These are phyloP conservation scores for Platycercus adscitus DNA, from an alignment of 2,113 vertebrate genomes.

Conservation along the genomic window DNA sequence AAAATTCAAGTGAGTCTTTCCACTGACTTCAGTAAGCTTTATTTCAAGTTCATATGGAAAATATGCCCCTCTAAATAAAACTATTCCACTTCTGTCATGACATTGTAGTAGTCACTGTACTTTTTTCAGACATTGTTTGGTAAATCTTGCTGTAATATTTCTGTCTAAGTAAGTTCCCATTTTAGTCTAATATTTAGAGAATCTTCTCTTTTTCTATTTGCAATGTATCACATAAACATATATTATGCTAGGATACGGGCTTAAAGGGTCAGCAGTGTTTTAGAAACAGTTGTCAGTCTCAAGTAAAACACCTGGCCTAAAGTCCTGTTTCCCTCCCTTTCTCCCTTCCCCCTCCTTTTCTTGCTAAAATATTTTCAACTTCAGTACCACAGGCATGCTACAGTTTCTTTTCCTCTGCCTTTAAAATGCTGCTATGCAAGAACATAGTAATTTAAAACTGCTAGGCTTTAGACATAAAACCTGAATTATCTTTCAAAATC, in stretches of 20 bases:
- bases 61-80: constrained; percentile 28
- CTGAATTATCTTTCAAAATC: background rate
- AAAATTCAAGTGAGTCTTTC: background rate
- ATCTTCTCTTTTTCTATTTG: constrained; percentile 74
- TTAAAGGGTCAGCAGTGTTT: constrained; percentile 81
- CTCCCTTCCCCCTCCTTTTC: background rate
- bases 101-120: constrained; percentile 8
- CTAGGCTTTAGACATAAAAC: background rate
- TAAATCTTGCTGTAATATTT: constrained; percentile 58
- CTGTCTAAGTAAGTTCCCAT: constrained; percentile 72
- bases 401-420: background rate
- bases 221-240: constrained; percentile 77
- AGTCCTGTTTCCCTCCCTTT: constrained; percentile 1
- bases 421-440: constrained; percentile 27
- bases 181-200: constrained; percentile 77
- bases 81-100: constrained; percentile 38
- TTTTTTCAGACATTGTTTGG: constrained; percentile 59
- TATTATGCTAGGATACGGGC: constrained; percentile 71
- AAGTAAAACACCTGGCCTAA: constrained; percentile 79
- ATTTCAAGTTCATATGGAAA: constrained; percentile 29
- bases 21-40: background rate
- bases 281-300: constrained; percentile 81
- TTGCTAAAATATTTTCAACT: constrained; percentile 16
- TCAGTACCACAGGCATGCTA: background rate
- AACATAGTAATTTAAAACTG: background rate